phyloP scores from a whole-genome alignment of 2,797 vertebrate genomes.

The Melanotaenia parkinsoni region DNA sequence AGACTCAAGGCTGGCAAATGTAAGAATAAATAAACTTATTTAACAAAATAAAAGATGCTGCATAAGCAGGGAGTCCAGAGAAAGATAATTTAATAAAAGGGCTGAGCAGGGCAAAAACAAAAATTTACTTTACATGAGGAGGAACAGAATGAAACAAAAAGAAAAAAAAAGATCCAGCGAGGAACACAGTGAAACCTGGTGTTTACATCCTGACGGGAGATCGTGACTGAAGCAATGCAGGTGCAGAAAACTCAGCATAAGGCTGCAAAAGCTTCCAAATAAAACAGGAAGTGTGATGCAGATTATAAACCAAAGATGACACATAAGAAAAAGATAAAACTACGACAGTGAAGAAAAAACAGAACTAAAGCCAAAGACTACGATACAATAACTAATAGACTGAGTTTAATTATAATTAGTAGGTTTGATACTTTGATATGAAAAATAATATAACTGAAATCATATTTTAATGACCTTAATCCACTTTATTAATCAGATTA shows the following conservation, averaged over 20 bases:
- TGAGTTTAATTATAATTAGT: neutral
- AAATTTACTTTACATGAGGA: neutral
- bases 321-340: neutral
- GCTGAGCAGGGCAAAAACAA: neutral
- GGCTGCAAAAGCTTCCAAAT: neutral
- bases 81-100: neutral
- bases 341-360: neutral
- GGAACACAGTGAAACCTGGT: neutral
- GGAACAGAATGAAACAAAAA: neutral
- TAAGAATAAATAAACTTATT: neutral
- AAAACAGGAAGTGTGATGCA: neutral
- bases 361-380: too few species aligned
- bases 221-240: neutral
- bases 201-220: neutral
- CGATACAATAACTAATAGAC: neutral
- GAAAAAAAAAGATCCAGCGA: too few species aligned
- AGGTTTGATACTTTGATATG: neutral
- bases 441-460: neutral
- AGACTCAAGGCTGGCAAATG: neutral
- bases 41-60: neutral
- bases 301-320: neutral
- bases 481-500: neutral
- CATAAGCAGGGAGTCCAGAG: neutral
- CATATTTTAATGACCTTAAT: neutral
- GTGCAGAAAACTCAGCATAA: neutral